Evolutionary conservation across 2,888 invertebrate genomes (phyloP).

Genomic region (Agrilus biguttatus): DNA sequence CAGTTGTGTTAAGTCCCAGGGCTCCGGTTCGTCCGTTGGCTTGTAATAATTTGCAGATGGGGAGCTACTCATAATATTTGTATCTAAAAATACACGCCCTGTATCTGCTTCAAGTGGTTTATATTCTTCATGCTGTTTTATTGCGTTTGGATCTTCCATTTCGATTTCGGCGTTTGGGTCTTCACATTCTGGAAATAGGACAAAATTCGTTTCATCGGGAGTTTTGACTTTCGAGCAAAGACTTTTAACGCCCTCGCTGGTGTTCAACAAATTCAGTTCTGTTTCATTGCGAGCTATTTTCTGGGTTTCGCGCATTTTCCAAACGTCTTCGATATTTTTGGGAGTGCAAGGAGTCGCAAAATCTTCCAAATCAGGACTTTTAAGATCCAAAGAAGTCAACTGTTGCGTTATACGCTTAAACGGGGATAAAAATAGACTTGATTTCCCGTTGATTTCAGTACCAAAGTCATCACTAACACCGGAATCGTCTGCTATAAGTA

Average conservation of each 20-base stretch:
- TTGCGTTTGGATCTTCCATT: conserved; percentile 9
- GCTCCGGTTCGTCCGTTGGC: conserved; percentile 69
- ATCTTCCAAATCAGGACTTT: conserved; percentile 59
- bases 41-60: conserved; percentile 66
- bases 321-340: conserved; percentile 46
- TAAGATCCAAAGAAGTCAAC: conserved; percentile 52
- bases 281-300: conserved; percentile 9
- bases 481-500: conserved; percentile 29
- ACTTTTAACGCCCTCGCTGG: conserved; percentile 25
- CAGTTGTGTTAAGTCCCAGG: conserved; percentile 71
- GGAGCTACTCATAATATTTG: conserved; percentile 36
- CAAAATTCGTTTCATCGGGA: conserved; percentile 36
- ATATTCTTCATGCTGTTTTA: conserved; percentile 14
- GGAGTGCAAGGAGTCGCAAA: conserved; percentile 53
- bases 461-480: conserved; percentile 25
- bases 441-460: conserved; percentile 20
- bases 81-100: conserved; percentile 34
- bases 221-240: conserved; percentile 24
- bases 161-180: conserved; percentile 18
- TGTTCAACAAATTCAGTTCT: conserved; percentile 22
- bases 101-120: conserved; percentile 19
- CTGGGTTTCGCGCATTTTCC: conserved; percentile 31
- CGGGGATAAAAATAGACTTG: conserved; percentile 40
- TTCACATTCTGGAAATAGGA: conserved; percentile 42
- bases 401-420: conserved; percentile 68